Evolutionary conservation across 2,888 invertebrate genomes (phyloP), one percentile per base, ranked within the genome.

Genomic region (Callyntrura sp.): DNA sequence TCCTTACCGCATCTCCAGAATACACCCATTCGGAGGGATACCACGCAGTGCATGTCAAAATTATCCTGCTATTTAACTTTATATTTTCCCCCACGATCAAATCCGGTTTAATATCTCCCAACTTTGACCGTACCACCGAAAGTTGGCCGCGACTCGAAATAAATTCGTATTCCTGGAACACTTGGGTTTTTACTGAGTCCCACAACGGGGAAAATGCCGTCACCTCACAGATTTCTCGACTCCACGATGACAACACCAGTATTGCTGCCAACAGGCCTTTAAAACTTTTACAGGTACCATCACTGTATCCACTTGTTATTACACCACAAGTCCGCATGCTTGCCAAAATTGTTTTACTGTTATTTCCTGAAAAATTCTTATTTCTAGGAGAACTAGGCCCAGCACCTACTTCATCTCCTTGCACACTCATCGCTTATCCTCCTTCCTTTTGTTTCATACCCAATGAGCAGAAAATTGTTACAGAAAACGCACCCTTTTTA

Each of bases 31-130:
- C 91, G 0, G 91, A 76, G 3, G 91, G 92, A 85, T 91, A 92
- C 62, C 86, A 87, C 0, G 93, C 92, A 9, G 90, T 91, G 62
- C 93, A 93, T 0, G 90, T 90, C 48, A 93, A 85, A 14, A 92
- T 89, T 9, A 93, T 55, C 12, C 91, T 87, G 28, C 89, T 91
- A 23, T 88, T 90, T 17, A 28, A 25, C 43, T 86, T 81, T 5
- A 92, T 73, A 86, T 93, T 92, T 57, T 92, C 91, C 6, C 93
- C 93, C 8, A 93, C 90, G 23, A 92, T 88, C 17, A 93, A 86
- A 5, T 93, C 91, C 0, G 88, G 89, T 35, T 90, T 91, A 17
- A 90, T 79, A n/a, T 92, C 90, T 4, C 62, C 81, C 79, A 92
- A 57, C 78, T 85, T 90, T 3, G 78, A n/a, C 0, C 91, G 85